Evolutionary conservation across 2,113 vertebrate species (phyloP).

Genomic region (Vireo altiloquus): DNA sequence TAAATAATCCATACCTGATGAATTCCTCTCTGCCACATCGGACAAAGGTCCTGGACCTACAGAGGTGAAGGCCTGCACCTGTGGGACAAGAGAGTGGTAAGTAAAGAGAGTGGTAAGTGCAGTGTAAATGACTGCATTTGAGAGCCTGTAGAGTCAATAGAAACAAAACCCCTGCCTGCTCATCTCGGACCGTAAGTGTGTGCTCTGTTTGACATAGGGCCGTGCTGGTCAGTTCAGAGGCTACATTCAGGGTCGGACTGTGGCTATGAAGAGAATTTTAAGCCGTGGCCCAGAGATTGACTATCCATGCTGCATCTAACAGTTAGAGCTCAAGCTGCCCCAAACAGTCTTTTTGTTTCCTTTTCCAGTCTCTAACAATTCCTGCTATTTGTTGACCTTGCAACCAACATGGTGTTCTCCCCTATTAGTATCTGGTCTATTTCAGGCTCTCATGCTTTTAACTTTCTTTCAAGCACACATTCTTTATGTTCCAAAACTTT

Average conservation of each 20-base stretch:
- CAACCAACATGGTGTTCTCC: neutral
- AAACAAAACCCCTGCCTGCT: neutral
- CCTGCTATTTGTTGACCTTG: neutral
- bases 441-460: neutral
- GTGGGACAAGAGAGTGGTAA: neutral
- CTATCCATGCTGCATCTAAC: neutral
- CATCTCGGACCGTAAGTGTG: rapidly evolving
- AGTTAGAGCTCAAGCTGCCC: neutral
- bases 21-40: constrained; percentile 43
- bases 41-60: constrained; percentile 72
- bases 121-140: neutral
- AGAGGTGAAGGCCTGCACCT: constrained; percentile 73
- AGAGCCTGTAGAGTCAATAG: neutral
- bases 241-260: neutral
- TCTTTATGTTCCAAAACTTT: neutral
- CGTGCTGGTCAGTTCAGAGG: neutral
- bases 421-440: no score
- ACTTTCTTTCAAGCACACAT: neutral
- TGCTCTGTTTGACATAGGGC: neutral
- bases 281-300: neutral
- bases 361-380: neutral
- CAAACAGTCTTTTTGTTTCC: neutral
- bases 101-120: neutral
- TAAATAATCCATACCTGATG: constrained; percentile 58
- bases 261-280: neutral